These are phyloP conservation scores for Euborellia annulipes DNA, from an alignment of 1,140 invertebrate genomes.

Conservation along the genomic window DNA sequence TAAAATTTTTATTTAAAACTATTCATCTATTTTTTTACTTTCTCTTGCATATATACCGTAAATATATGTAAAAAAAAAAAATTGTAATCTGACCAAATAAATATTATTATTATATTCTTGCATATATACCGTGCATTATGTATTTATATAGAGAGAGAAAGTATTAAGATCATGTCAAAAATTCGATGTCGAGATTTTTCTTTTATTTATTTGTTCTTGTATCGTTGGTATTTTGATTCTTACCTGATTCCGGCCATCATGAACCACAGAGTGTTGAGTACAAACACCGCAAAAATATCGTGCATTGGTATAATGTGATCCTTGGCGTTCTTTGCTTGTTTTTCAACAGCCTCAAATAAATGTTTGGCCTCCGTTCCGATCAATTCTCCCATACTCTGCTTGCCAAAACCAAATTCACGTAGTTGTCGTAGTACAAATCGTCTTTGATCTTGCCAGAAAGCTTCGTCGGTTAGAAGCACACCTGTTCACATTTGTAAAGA, in stretches of 20 bases:
- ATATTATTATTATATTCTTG: too few species aligned
- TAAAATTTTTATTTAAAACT: too few species aligned
- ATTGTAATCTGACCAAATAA: too few species aligned
- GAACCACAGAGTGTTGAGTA: constrained; percentile 67
- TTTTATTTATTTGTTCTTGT: too few species aligned
- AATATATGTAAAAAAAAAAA: too few species aligned
- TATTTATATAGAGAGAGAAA: too few species aligned
- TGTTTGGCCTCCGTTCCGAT: constrained; percentile 49
- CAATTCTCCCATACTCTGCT: constrained; percentile 51
- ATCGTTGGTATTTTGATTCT: background rate
- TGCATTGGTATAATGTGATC: constrained; percentile 11
- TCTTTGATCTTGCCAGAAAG: constrained; percentile 71
- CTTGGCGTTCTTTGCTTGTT: constrained; percentile 25
- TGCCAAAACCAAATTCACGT: constrained; percentile 66
- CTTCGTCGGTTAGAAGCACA: constrained; percentile 52
- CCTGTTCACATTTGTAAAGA: constrained; percentile 25
- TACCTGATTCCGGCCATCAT: constrained; percentile 65
- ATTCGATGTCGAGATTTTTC: too few species aligned
- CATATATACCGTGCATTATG: too few species aligned
- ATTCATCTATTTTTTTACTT: too few species aligned
- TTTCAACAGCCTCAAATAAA: constrained; percentile 36
- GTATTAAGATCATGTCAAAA: too few species aligned
- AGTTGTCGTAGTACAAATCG: constrained; percentile 61
- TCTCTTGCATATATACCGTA: too few species aligned
- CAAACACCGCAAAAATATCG: background rate